These are phyloP conservation scores for Scaptomyza reducta DNA, from an alignment of 2,888 invertebrate genomes.

Conservation along the genomic window DNA sequence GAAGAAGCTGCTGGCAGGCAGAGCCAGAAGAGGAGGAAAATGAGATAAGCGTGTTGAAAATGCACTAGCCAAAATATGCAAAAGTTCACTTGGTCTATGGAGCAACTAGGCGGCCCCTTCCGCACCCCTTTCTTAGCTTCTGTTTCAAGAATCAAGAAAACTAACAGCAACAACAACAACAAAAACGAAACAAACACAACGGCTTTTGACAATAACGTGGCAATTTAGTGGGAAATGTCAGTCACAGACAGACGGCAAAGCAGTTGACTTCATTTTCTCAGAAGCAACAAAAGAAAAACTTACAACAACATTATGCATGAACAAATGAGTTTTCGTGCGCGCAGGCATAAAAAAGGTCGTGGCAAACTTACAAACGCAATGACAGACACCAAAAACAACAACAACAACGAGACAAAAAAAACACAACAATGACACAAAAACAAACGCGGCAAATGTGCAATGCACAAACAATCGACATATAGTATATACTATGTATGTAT, in stretches of 20 bases:
- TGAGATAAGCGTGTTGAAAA: constrained; percentile 62
- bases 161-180: background rate
- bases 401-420: constrained; percentile 8
- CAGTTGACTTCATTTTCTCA: constrained; percentile 80
- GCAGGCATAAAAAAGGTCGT: constrained; percentile 62
- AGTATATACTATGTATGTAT: constrained; percentile 2
- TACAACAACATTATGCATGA: constrained; percentile 62
- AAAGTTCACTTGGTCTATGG: constrained; percentile 40
- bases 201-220: constrained; percentile 74
- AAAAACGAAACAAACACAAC: constrained; percentile 21
- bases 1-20: constrained; percentile 25
- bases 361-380: constrained; percentile 64
- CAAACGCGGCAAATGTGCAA: constrained; percentile 50
- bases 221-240: constrained; percentile 81
- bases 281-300: constrained; percentile 64
- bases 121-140: background rate
- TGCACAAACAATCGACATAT: constrained; percentile 53
- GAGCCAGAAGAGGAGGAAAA: background rate
- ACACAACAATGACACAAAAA: constrained; percentile 27
- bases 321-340: constrained; percentile 68
- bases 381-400: constrained; percentile 33
- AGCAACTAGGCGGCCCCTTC: background rate
- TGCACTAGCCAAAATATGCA: constrained; percentile 64
- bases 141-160: constrained; percentile 52
- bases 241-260: constrained; percentile 60